Conservation (phyloP, 2,888 invertebrate genomes). For the Pandemis heparana region DNA sequence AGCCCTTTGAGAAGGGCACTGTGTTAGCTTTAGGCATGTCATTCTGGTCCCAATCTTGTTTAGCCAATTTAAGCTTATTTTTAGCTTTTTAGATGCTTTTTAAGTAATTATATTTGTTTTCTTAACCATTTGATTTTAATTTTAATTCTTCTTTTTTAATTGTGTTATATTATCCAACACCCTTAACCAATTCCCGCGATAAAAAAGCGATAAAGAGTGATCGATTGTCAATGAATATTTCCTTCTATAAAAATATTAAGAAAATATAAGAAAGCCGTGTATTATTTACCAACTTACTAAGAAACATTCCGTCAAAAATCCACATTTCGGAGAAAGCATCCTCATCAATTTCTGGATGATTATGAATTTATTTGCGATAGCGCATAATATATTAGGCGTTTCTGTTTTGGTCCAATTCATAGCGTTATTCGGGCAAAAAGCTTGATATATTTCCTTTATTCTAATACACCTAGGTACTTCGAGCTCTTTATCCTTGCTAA, state of each 20-base stretch:
- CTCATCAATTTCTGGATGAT: slow-evolving; percentile 29
- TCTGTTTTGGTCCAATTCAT: background rate
- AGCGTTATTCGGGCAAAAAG: background rate
- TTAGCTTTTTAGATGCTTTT: no score
- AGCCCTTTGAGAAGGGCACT: slow-evolving; percentile 12
- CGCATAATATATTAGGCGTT: slow-evolving; percentile 23
- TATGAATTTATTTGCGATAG: slow-evolving; percentile 37
- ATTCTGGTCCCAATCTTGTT: slow-evolving; percentile 1
- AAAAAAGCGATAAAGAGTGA: no score
- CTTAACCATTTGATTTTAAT: no score
- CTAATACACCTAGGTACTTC: background rate
- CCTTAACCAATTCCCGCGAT: no score
- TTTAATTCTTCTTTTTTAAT: no score
- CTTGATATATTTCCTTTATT: background rate
- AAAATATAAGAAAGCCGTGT: background rate
- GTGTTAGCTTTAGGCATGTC: slow-evolving; percentile 3
- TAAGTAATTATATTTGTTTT: no score
- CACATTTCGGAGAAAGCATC: slow-evolving; percentile 11
- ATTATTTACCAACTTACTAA: background rate
- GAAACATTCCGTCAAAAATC: background rate
- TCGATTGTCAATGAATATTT: no score
- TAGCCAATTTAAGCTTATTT: background rate
- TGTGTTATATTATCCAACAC: no score
- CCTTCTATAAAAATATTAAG: background rate
- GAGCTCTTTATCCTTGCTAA: no score